phyloP scores from a whole-genome alignment of 2,888 invertebrate species.

The Diarsia rubi region DNA sequence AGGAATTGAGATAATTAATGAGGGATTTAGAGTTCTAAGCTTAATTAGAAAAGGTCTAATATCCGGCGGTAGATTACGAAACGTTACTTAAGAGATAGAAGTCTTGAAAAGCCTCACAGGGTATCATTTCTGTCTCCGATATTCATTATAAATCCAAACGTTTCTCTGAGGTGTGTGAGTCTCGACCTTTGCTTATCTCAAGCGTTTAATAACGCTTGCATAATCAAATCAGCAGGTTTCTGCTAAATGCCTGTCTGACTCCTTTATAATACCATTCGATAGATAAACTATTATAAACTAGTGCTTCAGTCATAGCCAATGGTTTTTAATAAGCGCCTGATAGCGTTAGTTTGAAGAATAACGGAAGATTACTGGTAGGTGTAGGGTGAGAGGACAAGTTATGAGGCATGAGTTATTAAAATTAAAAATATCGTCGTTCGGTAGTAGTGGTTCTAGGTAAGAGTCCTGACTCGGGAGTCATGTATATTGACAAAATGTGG shows the following conservation, averaged over 20 bases:
- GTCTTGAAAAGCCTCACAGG: background rate
- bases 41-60: background rate
- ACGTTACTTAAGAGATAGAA: background rate
- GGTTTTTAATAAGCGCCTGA: slow-evolving; percentile 39
- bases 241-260: slow-evolving; percentile 15
- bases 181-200: slow-evolving; percentile 8
- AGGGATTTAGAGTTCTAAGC: background rate
- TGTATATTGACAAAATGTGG: too few relatives aligned
- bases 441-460: background rate
- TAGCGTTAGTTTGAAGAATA: slow-evolving; percentile 32
- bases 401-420: background rate
- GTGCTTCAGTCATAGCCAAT: slow-evolving; percentile 33
- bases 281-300: slow-evolving; percentile 35
- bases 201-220: slow-evolving; percentile 39
- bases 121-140: background rate
- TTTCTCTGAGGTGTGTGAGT: background rate
- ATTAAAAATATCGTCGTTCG: background rate
- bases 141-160: background rate
- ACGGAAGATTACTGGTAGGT: slow-evolving; percentile 36
- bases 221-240: slow-evolving; percentile 39
- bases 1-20: background rate
- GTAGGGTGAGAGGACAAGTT: slow-evolving; percentile 26
- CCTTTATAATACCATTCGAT: slow-evolving; percentile 15
- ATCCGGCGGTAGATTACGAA: background rate
- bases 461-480: too few relatives aligned